Evolutionary conservation across 2,797 vertebrate genomes (phyloP).

Genomic region (Choloepus didactylus): DNA sequence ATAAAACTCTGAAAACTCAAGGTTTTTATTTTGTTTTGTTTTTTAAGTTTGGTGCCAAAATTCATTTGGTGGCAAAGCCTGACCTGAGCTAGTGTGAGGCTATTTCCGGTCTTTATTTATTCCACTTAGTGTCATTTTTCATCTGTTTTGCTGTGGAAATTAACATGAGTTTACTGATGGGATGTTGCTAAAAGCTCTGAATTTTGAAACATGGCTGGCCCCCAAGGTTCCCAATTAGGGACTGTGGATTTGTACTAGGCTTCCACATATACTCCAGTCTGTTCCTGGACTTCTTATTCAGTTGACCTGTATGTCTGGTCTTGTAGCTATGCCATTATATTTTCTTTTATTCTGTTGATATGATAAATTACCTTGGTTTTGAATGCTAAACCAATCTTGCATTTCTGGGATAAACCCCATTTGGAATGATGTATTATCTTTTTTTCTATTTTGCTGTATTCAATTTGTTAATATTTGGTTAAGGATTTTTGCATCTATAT

Average conservation of each 20-base stretch:
- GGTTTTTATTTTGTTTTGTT: neutral
- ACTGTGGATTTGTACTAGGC: neutral
- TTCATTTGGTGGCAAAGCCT: constrained; percentile 8
- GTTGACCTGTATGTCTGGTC: neutral
- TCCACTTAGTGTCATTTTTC: neutral
- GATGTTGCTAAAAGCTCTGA: neutral
- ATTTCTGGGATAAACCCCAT: constrained; percentile 5
- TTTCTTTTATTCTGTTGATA: constrained; percentile 47
- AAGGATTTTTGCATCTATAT: constrained; percentile 33
- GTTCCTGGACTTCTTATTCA: neutral
- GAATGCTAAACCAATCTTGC: constrained; percentile 33
- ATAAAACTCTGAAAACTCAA: constrained; percentile 4
- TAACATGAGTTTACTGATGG: constrained; percentile 25
- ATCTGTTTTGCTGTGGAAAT: constrained; percentile 41
- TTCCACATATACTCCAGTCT: neutral
- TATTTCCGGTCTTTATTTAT: constrained; percentile 55
- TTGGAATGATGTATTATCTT: neutral
- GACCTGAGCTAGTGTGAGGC: neutral
- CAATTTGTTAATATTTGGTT: constrained; percentile 39
- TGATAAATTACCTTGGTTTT: constrained; percentile 51
- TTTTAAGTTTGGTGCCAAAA: constrained; percentile 18
- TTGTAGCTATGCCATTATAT: neutral
- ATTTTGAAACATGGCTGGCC: constrained; percentile 23
- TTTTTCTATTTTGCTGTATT: constrained; percentile 41
- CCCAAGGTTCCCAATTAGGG: neutral